Base-by-base conservation (phyloP, 2,888 invertebrate species). In the Cryptus viduatorius region DNA sequence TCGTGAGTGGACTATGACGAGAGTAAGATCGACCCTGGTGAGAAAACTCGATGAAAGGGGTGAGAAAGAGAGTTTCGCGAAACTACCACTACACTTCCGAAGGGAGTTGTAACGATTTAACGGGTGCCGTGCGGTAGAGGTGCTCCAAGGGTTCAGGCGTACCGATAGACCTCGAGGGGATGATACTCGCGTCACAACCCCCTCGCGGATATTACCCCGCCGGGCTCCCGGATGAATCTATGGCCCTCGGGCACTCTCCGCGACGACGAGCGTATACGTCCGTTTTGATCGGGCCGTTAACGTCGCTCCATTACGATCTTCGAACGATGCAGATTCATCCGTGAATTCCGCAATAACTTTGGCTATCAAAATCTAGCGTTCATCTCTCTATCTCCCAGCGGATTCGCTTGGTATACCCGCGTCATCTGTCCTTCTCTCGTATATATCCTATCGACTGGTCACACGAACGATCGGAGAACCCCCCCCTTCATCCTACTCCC, bases 31-130 rank as follows among this genome's bases (percentile, higher is more conserved):
- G 64, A 78, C 50, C 65, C 65, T 37, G 50, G 48, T 24, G 81
- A 24, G 29, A 72, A 46, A 37, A 48, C 19, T 31, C n/a, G 3
- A 14, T 50, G 53, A 71, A 67, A 16, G 78, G 79, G 12, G 48
- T 50, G 79, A 67, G 71, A 79, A 83, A 65, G 75, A 79, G 79
- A 73, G 8, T 67, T 71, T 75, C 53, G 46, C 61, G 72, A 76
- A 83, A 83, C 65, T 76, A 72, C 67, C 76, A 72, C 76, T 77
- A 80, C 77, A 77, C 80, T 77, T 67, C 80, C 80, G 77, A 77
- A 72, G 80, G 83, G 80, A 80, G 83, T 61, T 83, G 76, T 77
- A 83, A 83, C 83, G 76, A 76, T 83, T 76, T 67, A 83, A 83
- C 80, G 67, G 59, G 72, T 46, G 67, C 76, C 50, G 65, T 48